A percentile compares a stretch with the other conserved stretches of the same genome.
phyloP scores from a whole-genome alignment of 2,113 vertebrate genomes.

The Tylochromis polylepis region DNA sequence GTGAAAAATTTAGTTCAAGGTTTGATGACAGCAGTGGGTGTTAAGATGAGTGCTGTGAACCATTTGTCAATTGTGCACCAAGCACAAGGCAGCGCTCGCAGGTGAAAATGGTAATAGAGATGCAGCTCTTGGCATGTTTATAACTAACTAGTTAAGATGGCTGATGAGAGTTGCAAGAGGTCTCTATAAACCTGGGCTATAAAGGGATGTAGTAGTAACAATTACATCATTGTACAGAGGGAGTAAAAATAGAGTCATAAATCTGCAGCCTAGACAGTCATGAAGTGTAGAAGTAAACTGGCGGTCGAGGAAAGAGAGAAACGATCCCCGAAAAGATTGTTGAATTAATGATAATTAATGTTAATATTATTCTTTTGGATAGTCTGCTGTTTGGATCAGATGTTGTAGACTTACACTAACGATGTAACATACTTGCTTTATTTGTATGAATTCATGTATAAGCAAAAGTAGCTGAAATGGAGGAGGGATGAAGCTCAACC shows the following conservation, averaged over 20 bases:
- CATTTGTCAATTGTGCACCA: conserved; percentile 26
- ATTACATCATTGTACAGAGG: conserved; percentile 14
- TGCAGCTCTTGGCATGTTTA: neutral
- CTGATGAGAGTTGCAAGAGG: neutral
- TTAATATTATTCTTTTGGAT: neutral
- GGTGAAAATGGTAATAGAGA: neutral
- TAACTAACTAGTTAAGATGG: neutral
- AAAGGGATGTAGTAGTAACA: conserved; percentile 3
- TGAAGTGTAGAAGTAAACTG: neutral
- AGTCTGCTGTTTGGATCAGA: neutral
- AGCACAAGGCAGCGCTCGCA: neutral
- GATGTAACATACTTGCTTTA: neutral
- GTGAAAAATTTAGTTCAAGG: conserved; percentile 11
- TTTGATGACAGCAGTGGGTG: conserved; percentile 3
- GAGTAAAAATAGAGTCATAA: conserved; percentile 12
- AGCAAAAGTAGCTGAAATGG: neutral
- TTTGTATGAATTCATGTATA: neutral
- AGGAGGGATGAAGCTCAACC: neutral
- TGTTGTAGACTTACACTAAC: neutral
- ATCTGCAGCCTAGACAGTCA: neutral
- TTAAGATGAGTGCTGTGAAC: neutral
- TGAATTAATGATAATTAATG: neutral
- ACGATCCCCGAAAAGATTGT: neutral
- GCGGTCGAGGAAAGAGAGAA: neutral
- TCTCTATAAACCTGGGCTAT: conserved; percentile 1